Evolutionary conservation across 2,113 vertebrate genomes (phyloP).

Genomic region (Myxocyprinus asiaticus): DNA sequence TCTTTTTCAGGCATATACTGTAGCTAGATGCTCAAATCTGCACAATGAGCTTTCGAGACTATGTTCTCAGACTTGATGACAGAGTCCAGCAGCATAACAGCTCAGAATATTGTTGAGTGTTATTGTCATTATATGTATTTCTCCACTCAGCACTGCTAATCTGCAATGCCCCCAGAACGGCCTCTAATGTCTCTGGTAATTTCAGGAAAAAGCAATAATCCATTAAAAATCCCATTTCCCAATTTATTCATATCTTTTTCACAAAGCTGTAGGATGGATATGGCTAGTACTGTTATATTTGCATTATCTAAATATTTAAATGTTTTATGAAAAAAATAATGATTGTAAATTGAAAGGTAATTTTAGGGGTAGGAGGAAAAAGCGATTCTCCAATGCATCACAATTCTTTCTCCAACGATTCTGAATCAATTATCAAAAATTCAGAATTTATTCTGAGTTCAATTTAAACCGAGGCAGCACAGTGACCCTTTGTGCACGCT

Average conservation of each 20-base stretch:
- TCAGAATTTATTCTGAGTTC: too few relatives aligned
- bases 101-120: conserved; percentile 53
- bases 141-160: conserved; percentile 52
- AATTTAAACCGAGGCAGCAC: too few relatives aligned
- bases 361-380: too few relatives aligned
- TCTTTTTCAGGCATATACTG: conserved; percentile 17
- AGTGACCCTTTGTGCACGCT: too few relatives aligned
- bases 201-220: conserved; percentile 64
- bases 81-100: neutral
- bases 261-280: too few relatives aligned
- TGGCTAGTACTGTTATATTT: too few relatives aligned
- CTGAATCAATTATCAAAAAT: too few relatives aligned
- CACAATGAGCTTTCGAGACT: neutral
- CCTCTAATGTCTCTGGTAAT: conserved; percentile 49
- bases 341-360: too few relatives aligned
- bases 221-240: conserved; percentile 58
- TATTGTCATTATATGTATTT: conserved; percentile 41
- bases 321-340: too few relatives aligned
- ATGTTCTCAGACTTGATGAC: neutral
- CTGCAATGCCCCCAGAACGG: conserved; percentile 56
- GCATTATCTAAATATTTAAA: too few relatives aligned
- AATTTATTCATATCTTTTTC: conserved; percentile 44
- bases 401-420: too few relatives aligned
- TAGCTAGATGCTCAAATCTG: conserved; percentile 32
- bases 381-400: too few relatives aligned